Evolutionary conservation across 2,113 vertebrate species (phyloP).

Genomic region (Turdus rufiventris): DNA sequence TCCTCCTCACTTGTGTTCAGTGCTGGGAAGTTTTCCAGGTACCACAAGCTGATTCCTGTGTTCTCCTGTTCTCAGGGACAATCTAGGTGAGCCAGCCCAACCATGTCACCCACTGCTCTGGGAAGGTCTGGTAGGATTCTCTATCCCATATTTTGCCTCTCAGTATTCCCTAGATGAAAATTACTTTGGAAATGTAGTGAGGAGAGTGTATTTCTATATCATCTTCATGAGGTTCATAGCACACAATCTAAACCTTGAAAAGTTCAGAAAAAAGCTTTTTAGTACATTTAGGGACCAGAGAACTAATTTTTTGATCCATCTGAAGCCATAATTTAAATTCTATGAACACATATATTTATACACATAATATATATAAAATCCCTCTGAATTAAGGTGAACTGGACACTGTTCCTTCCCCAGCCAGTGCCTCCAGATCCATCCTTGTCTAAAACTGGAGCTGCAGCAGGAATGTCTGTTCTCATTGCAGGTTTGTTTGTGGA

Average conservation of each 20-base stretch:
- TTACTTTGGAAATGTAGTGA: not conserved
- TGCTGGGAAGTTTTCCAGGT: not conserved
- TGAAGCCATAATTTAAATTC: not conserved
- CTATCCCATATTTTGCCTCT: not conserved
- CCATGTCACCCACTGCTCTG: not conserved
- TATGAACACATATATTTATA: not conserved
- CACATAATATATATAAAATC: not conserved
- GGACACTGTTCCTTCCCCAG: not conserved
- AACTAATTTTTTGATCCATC: not conserved
- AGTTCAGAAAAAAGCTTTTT: not conserved
- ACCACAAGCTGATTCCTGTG: too few relatives aligned
- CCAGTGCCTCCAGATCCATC: not conserved
- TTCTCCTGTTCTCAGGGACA: not conserved
- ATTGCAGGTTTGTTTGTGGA: not conserved
- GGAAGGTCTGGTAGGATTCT: not conserved
- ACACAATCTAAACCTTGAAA: not conserved
- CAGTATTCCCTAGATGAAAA: not conserved
- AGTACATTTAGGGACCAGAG: not conserved
- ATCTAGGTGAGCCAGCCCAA: not conserved
- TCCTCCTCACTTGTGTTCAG: not conserved
- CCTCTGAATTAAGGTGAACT: not conserved
- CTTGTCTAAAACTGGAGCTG: not conserved
- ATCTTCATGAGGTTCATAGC: not conserved
- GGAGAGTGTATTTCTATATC: not conserved
- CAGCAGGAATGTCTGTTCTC: not conserved